A percentile compares a stretch with the other conserved stretches of the same genome.
Conservation (phyloP, 2,797 vertebrate genomes). For the Microctenopoma steveboyesi region DNA sequence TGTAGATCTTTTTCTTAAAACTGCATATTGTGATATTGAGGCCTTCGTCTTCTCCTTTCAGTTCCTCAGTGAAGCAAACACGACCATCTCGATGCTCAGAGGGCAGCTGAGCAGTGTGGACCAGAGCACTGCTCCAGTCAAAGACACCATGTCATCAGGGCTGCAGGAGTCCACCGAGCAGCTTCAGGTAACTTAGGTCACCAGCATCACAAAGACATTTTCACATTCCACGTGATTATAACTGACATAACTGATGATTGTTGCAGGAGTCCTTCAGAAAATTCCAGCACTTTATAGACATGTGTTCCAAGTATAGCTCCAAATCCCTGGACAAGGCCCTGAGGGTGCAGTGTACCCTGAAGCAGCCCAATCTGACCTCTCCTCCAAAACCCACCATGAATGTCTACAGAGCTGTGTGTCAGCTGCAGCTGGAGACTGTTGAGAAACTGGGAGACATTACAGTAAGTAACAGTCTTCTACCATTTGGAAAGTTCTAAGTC, state of each 20-base stretch:
- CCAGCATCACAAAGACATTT: rapidly evolving
- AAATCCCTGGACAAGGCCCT: background rate
- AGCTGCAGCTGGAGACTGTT: background rate
- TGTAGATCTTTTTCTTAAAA: too few relatives aligned
- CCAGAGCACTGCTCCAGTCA: background rate
- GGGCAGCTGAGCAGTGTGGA: slow-evolving; percentile 44
- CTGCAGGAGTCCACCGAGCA: slow-evolving; percentile 56
- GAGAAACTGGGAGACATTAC: background rate
- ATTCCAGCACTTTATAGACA: slow-evolving; percentile 59
- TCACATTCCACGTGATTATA: background rate
- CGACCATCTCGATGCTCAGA: slow-evolving; percentile 32
- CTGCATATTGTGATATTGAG: too few relatives aligned
- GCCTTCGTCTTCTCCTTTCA: slow-evolving; percentile 13
- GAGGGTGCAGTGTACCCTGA: background rate
- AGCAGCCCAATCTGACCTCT: background rate
- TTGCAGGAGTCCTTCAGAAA: slow-evolving; percentile 63
- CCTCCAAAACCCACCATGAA: slow-evolving; percentile 42
- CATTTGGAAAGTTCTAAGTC: background rate
- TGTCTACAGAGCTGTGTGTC: background rate
- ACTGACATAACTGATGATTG: background rate
- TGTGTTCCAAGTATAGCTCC: background rate
- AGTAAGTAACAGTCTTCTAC: slow-evolving; percentile 23
- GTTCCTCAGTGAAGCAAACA: slow-evolving; percentile 57
- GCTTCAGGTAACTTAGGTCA: slow-evolving; percentile 66
- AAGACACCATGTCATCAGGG: background rate